phyloP scores from a whole-genome alignment of 2,113 vertebrate species.

The Phodopus roborovskii region DNA sequence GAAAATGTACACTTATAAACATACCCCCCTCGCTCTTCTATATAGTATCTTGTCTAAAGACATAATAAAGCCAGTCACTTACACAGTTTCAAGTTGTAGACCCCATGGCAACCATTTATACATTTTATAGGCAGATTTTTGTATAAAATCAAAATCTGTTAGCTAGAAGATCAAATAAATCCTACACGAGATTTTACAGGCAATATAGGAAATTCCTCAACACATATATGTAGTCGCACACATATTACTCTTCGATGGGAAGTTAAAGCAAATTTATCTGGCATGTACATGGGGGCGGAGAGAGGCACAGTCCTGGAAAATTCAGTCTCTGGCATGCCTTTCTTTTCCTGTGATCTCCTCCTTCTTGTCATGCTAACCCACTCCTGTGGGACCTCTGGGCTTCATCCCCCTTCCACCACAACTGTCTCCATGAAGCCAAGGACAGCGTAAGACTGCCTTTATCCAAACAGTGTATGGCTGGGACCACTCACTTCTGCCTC shows the following conservation, averaged over 20 bases:
- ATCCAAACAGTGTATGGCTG: background rate
- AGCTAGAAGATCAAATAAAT: background rate
- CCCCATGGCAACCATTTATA: background rate
- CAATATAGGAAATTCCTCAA: background rate
- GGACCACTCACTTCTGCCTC: background rate
- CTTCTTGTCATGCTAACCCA: background rate
- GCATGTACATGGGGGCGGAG: background rate
- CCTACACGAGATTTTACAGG: slow-evolving; percentile 22
- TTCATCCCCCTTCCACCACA: background rate
- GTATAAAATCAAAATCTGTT: background rate
- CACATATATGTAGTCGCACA: background rate
- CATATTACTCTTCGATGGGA: background rate
- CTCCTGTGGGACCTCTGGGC: background rate
- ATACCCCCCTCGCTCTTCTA: background rate
- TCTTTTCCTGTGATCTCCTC: background rate
- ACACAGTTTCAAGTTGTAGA: background rate
- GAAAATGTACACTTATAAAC: background rate
- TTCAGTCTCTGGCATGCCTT: background rate
- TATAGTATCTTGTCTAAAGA: background rate
- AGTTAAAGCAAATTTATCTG: background rate
- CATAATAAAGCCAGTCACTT: background rate
- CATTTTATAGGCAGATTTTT: background rate
- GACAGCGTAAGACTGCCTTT: background rate
- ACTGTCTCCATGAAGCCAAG: background rate
- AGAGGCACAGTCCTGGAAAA: background rate